Percentiles rank a stretch among this genome's conserved stretches.
Evolutionary conservation across 2,113 vertebrate species (phyloP).

Genomic region (Hypomesus transpacificus): DNA sequence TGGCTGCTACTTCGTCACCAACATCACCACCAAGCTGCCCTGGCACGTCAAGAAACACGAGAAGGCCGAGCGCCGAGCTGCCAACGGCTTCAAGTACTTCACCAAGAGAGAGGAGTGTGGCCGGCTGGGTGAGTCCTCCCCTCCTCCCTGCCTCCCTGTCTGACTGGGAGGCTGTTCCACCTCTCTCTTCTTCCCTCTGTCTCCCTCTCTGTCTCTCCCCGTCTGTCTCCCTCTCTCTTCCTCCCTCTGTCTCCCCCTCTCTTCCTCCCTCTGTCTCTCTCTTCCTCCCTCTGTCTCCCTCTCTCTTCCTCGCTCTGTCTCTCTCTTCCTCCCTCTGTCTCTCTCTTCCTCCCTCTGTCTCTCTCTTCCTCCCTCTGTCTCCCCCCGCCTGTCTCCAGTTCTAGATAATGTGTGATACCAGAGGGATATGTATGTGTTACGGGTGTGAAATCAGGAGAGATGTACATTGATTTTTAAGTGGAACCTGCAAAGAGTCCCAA

Average conservation of each 20-base stretch:
- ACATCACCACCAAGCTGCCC: conserved; percentile 99
- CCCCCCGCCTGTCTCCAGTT: conserved; percentile 1
- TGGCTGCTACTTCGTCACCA: conserved; percentile 94
- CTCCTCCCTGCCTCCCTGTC: background rate
- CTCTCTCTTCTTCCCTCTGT: background rate
- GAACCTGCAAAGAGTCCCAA: conserved; percentile 32
- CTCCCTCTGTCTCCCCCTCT: background rate
- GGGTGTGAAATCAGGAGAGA: conserved; percentile 42
- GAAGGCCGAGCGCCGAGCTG: conserved; percentile 94
- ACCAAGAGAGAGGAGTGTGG: conserved; percentile 97
- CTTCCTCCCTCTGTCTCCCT: no score
- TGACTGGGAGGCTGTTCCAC: background rate
- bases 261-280: background rate
- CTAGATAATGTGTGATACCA: conserved; percentile 21
- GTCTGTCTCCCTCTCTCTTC: background rate
- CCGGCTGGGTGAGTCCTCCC: conserved; percentile 78
- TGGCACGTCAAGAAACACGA: conserved; percentile 99
- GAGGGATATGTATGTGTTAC: conserved; percentile 28
- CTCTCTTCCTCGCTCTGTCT: background rate
- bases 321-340: background rate
- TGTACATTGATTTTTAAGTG: conserved; percentile 42
- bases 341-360: background rate
- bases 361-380: background rate
- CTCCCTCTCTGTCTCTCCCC: no score
- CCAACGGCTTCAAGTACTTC: conserved; percentile 98